Evolutionary conservation across 2,113 vertebrate species (phyloP).

Genomic region (Numenius arquata): DNA sequence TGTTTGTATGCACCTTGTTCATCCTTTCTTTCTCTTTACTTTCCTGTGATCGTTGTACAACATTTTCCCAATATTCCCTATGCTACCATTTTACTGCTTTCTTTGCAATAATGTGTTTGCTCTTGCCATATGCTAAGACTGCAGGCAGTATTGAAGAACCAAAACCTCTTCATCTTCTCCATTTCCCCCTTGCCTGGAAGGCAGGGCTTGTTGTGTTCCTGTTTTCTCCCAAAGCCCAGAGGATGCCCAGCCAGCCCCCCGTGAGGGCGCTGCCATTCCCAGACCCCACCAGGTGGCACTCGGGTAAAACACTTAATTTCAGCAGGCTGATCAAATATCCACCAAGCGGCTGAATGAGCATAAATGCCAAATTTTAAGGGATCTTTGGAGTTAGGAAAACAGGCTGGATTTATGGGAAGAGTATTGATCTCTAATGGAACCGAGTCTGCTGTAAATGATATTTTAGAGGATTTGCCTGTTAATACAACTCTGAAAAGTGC

Average conservation of each 20-base stretch:
- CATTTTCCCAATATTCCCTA: background rate
- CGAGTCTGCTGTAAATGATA: background rate
- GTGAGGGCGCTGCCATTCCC: background rate
- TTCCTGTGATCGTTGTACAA: accelerated
- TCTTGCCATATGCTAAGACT: background rate
- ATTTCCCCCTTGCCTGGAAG: accelerated
- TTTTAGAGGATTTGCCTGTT: background rate
- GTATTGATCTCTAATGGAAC: background rate
- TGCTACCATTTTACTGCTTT: background rate
- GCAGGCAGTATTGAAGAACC: background rate
- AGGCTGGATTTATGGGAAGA: background rate
- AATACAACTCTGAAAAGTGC: background rate
- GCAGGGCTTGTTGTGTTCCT: accelerated
- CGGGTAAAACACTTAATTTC: background rate
- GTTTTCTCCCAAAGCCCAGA: background rate
- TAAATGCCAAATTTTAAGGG: background rate
- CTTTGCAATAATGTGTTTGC: background rate
- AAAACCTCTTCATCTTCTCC: accelerated
- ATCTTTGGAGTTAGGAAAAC: background rate
- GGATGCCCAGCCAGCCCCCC: background rate
- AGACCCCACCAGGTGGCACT: conserved; percentile 42
- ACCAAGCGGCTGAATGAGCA: background rate
- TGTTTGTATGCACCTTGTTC: accelerated
- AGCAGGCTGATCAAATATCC: background rate
- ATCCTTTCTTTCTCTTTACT: background rate